Conservation (phyloP, 37 sponge, comb jelly and placozoan species). For the Chondrosia reniformis region DNA sequence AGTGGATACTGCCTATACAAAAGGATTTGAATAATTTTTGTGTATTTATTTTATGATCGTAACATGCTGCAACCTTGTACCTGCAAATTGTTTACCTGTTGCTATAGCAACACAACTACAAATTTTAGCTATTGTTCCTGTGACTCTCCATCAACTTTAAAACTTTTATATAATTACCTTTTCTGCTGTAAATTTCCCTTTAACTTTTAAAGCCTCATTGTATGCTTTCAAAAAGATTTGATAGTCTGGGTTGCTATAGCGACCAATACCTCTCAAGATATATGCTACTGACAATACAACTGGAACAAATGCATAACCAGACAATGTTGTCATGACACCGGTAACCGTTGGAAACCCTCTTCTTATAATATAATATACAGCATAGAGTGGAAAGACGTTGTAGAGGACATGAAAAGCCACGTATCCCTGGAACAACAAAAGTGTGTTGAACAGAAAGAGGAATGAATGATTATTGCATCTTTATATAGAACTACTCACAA, state of each 20-base stretch:
- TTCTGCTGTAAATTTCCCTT: neutral
- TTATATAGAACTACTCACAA: constrained; percentile 22
- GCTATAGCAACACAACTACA: no score
- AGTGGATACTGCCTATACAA: constrained; percentile 40
- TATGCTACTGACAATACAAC: constrained; percentile 48
- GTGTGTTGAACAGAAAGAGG: no score
- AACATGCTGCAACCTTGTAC: no score
- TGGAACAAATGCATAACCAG: constrained; percentile 40
- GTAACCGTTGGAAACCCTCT: constrained; percentile 49
- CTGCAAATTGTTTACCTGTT: no score
- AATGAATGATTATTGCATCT: no score
- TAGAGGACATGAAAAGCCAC: constrained; percentile 45
- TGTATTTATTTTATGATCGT: no score
- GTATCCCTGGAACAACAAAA: constrained; percentile 30
- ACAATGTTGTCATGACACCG: constrained; percentile 32
- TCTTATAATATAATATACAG: constrained; percentile 48
- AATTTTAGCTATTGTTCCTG: no score
- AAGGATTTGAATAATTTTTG: neutral
- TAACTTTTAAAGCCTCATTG: neutral
- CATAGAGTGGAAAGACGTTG: constrained; percentile 57
- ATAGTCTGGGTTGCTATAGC: constrained; percentile 22
- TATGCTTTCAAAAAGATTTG: neutral
- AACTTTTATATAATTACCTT: neutral
- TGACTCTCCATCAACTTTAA: no score
- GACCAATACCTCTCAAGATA: constrained; percentile 48